Evolutionary conservation across 2,888 invertebrate species (phyloP), one percentile per base, ranked within the genome.

Genomic region (Hofmannophila pseudospretella): DNA sequence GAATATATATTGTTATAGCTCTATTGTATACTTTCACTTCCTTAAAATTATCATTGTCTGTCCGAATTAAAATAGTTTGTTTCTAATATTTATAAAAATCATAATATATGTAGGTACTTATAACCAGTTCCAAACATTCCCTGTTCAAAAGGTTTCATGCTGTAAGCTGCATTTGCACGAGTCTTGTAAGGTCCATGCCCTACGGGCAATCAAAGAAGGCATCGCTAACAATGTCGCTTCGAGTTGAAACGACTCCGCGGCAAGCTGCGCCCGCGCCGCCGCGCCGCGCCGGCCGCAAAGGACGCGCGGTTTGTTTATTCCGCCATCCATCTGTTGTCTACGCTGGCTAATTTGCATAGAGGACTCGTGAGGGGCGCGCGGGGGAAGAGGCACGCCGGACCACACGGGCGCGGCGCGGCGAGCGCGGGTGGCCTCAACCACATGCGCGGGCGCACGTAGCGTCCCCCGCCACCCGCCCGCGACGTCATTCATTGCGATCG

Each of bases 261-360:
- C 8, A 14, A 14, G 4, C 29, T 16, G 19, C 11, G 29, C n/a
- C 22, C 23, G 29, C 10, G 33, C 14, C 16, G 36, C 36, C 51
- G 37, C 51, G 44, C 54, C 47, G 55, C 59, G 56, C 4, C n/a
- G 11, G 52, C 63, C 67, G 76, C 67, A 78, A 79, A 80, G 76
- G 79, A 76, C 77, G 73, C 77, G 72, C 66, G 69, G 72, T 79
- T 81, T 85, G 84, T 85, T 85, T 81, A 85, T 85, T 82, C 81
- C 81, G 78, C 82, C 77, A 82, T 86, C 86, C 84, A 85, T 85
- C 85, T 85, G 85, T 85, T 85, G 84, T 85, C 84, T 84, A 80
- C 81, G 74, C 76, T 63, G 79, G 80, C 84, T 84, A 86, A 86
- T 86, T 85, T 86, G 86, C 86, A 86, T 86, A 84, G 82, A 79